These are phyloP conservation scores for Malacoraja senta DNA, from an alignment of 2,797 vertebrate species.

Conservation along the genomic window DNA sequence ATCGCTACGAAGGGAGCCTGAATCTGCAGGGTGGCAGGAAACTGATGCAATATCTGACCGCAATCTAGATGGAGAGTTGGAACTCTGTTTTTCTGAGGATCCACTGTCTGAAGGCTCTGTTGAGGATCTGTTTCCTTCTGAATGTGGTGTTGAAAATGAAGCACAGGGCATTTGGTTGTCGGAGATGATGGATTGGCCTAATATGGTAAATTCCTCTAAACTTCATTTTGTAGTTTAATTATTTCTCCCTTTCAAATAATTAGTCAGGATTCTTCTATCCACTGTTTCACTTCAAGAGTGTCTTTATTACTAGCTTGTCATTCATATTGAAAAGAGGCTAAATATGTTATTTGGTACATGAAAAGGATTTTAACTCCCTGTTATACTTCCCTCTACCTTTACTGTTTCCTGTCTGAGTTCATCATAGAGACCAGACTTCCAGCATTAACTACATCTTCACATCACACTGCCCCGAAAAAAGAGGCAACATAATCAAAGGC, in stretches of 20 bases:
- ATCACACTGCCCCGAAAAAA: too few relatives aligned
- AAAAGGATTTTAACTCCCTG: neutral
- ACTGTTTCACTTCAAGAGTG: neutral
- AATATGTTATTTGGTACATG: neutral
- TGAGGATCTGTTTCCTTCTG: conserved; percentile 66
- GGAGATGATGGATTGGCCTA: conserved; percentile 54
- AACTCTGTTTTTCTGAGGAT: conserved; percentile 72
- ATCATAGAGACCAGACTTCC: too few relatives aligned
- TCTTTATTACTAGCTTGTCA: neutral
- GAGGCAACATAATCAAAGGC: too few relatives aligned
- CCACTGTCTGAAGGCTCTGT: conserved; percentile 67
- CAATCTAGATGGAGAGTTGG: conserved; percentile 63
- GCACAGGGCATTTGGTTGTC: conserved; percentile 52
- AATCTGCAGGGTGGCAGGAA: conserved; percentile 62
- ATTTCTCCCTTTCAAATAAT: neutral
- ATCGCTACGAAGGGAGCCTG: conserved; percentile 58
- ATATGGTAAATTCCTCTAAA: conserved; percentile 24
- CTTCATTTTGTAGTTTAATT: neutral
- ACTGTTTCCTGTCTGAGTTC: too few relatives aligned
- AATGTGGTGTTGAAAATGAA: conserved; percentile 68
- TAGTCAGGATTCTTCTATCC: neutral
- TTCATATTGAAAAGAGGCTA: neutral
- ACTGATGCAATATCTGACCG: conserved; percentile 54
- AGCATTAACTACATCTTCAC: too few relatives aligned
- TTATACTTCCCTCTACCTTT: neutral